These are phyloP conservation scores for Upupa epops DNA, from an alignment of 2,113 vertebrate genomes.

Conservation along the genomic window DNA sequence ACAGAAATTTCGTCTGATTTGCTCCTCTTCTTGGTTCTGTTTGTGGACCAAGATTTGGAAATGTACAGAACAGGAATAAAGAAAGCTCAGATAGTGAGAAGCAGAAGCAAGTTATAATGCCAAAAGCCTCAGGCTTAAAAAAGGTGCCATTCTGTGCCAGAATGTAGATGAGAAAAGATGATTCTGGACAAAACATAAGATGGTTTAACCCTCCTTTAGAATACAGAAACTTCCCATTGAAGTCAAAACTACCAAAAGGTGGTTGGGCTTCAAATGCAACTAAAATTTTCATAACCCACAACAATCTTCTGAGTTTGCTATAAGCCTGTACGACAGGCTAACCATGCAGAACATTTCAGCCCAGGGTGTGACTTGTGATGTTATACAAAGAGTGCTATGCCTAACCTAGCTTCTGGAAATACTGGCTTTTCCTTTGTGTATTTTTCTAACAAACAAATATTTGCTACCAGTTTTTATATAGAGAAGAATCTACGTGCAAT, in stretches of 20 bases:
- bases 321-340: not conserved
- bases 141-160: not conserved
- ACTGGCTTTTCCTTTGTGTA: not conserved
- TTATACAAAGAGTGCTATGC: not conserved
- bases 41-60: not conserved
- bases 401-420: not conserved
- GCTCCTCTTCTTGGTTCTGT: not conserved
- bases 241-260: not conserved
- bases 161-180: not conserved
- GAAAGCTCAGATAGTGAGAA: not conserved
- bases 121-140: not conserved
- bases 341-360: not conserved
- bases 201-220: not conserved
- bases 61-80: not conserved
- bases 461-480: not conserved
- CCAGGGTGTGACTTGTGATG: not conserved
- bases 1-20: not conserved
- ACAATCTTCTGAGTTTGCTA: not conserved
- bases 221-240: not conserved
- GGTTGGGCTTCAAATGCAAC: not conserved
- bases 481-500: not conserved
- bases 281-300: not conserved
- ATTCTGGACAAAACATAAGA: not conserved
- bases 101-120: not conserved
- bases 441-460: not conserved